Conservation (phyloP, 2,797 vertebrate genomes). For the Gastrophryne carolinensis region DNA sequence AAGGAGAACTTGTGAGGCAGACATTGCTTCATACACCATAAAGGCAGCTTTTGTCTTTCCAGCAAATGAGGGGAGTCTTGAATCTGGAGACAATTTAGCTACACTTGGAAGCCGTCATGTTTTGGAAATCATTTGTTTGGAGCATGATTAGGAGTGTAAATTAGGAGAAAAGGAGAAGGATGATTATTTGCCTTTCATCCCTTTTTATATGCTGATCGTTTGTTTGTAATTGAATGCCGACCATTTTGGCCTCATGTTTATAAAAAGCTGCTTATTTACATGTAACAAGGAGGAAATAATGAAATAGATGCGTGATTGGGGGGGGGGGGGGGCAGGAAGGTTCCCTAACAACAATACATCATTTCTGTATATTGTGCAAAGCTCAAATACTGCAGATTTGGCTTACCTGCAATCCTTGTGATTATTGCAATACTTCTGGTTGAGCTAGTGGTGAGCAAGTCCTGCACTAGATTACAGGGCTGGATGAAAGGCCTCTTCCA, state of each 20-base stretch:
- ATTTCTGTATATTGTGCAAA: no score
- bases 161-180: conserved; percentile 12
- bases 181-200: conserved; percentile 21
- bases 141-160: conserved; percentile 39
- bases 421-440: no score
- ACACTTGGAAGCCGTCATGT: conserved; percentile 27
- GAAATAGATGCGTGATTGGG: not conserved
- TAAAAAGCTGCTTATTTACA: not conserved
- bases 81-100: conserved; percentile 33
- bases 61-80: conserved; percentile 27
- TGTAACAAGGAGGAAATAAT: not conserved
- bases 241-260: not conserved
- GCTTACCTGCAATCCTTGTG: no score
- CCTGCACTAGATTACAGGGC: no score
- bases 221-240: conserved; percentile 31
- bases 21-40: not conserved
- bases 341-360: no score
- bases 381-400: no score
- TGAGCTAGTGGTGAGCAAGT: no score
- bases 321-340: not conserved
- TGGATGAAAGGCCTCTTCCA: no score
- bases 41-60: conserved; percentile 7
- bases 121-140: conserved; percentile 36
- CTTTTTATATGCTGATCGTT: not conserved
- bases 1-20: not conserved